Conservation (phyloP, 2,797 vertebrate species). For the Argentina silus region DNA sequence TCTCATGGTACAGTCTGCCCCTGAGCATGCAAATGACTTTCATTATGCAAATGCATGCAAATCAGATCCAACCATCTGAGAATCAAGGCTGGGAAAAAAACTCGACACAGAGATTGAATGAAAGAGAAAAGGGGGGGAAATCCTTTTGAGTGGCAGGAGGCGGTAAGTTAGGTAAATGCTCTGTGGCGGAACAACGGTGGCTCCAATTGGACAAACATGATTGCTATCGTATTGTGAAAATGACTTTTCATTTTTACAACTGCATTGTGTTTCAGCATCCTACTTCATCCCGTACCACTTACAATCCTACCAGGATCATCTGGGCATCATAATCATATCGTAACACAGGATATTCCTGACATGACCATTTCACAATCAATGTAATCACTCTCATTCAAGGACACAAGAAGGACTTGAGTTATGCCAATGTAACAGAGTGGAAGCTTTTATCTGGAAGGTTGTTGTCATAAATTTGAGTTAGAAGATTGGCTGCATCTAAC, state of each 20-base stretch:
- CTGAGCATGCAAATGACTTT: conserved; percentile 98
- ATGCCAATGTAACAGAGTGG: not conserved
- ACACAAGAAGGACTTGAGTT: conserved; percentile 9
- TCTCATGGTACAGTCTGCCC: conserved; percentile 95
- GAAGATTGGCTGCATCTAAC: not conserved
- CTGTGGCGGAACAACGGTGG: conserved; percentile 65
- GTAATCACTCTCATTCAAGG: conserved; percentile 31
- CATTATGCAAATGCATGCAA: conserved; percentile 99
- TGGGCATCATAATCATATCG: not conserved
- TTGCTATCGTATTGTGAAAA: conserved; percentile 53
- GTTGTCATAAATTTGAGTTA: not conserved
- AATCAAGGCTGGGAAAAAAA: conserved; percentile 84
- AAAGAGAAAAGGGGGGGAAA: conserved; percentile 75
- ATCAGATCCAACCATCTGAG: conserved; percentile 97
- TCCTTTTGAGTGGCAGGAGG: conserved; percentile 76
- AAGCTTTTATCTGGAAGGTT: not conserved
- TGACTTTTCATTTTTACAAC: conserved; percentile 39
- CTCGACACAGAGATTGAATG: conserved; percentile 80
- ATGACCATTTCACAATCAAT: conserved; percentile 31
- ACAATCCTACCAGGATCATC: conserved; percentile 10
- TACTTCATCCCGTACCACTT: conserved; percentile 30
- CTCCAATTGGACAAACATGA: conserved; percentile 66
- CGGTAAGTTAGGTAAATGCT: conserved; percentile 74
- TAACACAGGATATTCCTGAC: not conserved
- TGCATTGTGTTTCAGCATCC: conserved; percentile 31